Conservation (phyloP, 2,888 invertebrate species). For the Drosophila melanosoma region DNA sequence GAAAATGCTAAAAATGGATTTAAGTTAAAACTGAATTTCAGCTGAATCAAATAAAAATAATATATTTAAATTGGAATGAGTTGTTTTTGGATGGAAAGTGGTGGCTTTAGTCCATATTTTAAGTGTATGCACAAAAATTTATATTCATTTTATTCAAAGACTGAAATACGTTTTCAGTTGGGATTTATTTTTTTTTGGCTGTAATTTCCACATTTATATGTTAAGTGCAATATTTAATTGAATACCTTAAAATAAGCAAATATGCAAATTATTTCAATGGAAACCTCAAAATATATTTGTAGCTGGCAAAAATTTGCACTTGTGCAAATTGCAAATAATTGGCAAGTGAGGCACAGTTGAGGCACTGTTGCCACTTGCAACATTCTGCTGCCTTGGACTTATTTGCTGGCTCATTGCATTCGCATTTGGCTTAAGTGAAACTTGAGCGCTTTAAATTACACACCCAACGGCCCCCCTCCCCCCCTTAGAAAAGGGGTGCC, state of each 20-base stretch:
- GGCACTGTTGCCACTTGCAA: constrained; percentile 25
- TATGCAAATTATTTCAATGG: neutral
- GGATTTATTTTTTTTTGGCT: neutral
- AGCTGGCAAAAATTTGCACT: neutral
- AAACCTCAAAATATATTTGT: neutral
- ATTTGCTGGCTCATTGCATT: constrained; percentile 79
- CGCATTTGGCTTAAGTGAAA: constrained; percentile 69
- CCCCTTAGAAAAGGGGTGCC: neutral
- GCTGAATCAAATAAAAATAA: neutral
- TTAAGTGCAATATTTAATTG: neutral
- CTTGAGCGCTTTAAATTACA: constrained; percentile 69
- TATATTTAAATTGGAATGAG: neutral
- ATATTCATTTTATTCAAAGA: neutral
- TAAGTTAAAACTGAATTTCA: neutral
- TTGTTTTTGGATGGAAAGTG: neutral
- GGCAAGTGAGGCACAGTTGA: constrained; percentile 9
- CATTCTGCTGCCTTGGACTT: constrained; percentile 45
- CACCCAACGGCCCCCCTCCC: neutral
- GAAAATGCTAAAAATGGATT: neutral
- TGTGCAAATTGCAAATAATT: constrained; percentile 12
- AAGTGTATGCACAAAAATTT: neutral
- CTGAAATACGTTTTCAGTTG: neutral
- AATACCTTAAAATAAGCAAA: neutral
- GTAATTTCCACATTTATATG: neutral
- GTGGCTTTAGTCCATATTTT: neutral